These are phyloP conservation scores for Trachymyrmex septentrionalis DNA, from an alignment of 1,140 invertebrate species.

Conservation along the genomic window DNA sequence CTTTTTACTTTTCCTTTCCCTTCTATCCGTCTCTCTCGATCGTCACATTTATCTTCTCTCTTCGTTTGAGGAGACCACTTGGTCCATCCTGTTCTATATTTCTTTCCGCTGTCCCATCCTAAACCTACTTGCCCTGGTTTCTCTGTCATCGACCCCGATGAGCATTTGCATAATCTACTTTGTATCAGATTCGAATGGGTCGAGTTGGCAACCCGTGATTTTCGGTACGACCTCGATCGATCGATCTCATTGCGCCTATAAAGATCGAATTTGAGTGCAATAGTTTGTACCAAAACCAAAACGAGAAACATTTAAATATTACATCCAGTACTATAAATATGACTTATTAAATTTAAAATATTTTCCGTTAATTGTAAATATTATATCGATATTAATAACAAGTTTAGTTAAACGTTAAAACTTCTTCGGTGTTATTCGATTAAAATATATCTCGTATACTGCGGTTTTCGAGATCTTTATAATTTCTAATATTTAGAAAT, in stretches of 20 bases:
- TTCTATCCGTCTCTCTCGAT: conserved; percentile 18
- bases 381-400: neutral
- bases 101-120: conserved; percentile 34
- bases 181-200: conserved; percentile 70
- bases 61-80: neutral
- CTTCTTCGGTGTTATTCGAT: too few relatives aligned
- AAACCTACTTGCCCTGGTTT: conserved; percentile 13
- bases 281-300: neutral
- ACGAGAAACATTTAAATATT: neutral
- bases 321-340: neutral
- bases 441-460: neutral
- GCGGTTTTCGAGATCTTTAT: neutral
- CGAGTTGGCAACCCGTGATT: conserved; percentile 68
- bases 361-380: neutral
- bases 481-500: neutral
- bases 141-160: conserved; percentile 52
- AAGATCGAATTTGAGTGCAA: conserved; percentile 9
- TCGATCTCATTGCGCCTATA: conserved; percentile 59
- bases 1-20: conserved; percentile 36
- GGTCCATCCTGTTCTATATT: conserved; percentile 19
- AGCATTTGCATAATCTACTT: conserved; percentile 77
- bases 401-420: neutral
- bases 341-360: neutral
- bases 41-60: conserved; percentile 40
- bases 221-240: conserved; percentile 69